Percentiles rank a stretch among this genome's conserved stretches.
Evolutionary conservation across 2,888 invertebrate species (phyloP).

Genomic region (Ophioninae sp.): DNA sequence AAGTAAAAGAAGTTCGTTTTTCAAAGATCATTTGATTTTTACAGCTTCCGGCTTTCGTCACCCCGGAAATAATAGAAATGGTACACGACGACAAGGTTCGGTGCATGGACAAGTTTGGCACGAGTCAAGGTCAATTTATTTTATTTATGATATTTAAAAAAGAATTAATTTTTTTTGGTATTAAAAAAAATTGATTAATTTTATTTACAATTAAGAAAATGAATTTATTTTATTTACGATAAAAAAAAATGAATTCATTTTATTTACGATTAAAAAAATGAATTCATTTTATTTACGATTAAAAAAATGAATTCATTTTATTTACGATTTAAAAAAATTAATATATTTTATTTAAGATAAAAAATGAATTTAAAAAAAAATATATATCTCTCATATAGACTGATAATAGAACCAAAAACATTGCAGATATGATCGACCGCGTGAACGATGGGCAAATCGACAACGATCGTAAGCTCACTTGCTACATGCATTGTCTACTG

Average conservation of each 20-base stretch:
- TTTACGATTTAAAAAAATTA: too few relatives aligned
- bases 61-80: conserved; percentile 75
- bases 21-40: conserved; percentile 21
- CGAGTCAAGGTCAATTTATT: conserved; percentile 72
- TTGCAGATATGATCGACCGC: conserved; percentile 72
- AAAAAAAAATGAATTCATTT: too few relatives aligned
- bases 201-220: too few relatives aligned
- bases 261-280: too few relatives aligned
- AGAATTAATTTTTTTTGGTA: background rate
- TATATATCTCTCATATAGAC: background rate
- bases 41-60: conserved; percentile 76
- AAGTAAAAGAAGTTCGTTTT: background rate
- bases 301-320: too few relatives aligned
- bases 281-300: too few relatives aligned
- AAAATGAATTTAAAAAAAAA: background rate
- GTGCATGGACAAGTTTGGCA: conserved; percentile 77
- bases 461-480: conserved; percentile 72
- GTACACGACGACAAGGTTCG: conserved; percentile 72
- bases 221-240: too few relatives aligned
- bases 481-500: conserved; percentile 77
- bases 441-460: conserved; percentile 71
- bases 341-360: too few relatives aligned
- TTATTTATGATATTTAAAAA: background rate
- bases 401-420: too few relatives aligned
- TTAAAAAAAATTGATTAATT: too few relatives aligned